Evolutionary conservation across 2,888 invertebrate species (phyloP).

Genomic region (Mythimna ferrago): DNA sequence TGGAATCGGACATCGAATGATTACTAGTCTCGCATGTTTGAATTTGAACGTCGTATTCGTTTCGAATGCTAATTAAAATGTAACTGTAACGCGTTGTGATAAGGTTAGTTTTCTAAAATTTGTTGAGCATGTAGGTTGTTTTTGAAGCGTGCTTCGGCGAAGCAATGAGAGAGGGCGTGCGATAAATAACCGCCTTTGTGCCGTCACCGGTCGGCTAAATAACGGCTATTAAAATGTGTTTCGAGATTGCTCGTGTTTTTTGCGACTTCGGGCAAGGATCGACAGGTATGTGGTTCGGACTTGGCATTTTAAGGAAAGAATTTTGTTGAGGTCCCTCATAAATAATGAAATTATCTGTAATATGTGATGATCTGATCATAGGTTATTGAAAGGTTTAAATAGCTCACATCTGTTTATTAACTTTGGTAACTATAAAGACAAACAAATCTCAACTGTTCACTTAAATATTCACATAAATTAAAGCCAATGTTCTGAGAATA

Average conservation of each 20-base stretch:
- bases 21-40: slow-evolving; percentile 86
- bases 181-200: slow-evolving; percentile 90
- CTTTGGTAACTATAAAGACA: no score
- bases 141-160: slow-evolving; percentile 79
- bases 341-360: slow-evolving; percentile 55
- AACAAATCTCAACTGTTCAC: neutral
- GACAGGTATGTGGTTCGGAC: slow-evolving; percentile 76
- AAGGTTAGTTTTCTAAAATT: slow-evolving; percentile 76
- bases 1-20: slow-evolving; percentile 88
- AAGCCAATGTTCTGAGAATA: slow-evolving; percentile 25
- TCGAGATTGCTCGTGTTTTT: slow-evolving; percentile 86
- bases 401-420: neutral
- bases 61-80: slow-evolving; percentile 70
- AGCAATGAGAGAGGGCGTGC: slow-evolving; percentile 91
- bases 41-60: slow-evolving; percentile 82
- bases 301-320: slow-evolving; percentile 59
- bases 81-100: slow-evolving; percentile 72
- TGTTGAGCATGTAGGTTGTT: slow-evolving; percentile 79
- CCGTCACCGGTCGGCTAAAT: slow-evolving; percentile 89
- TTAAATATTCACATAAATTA: slow-evolving; percentile 20
- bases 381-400: slow-evolving; percentile 42
- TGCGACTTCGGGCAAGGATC: slow-evolving; percentile 74
- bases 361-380: slow-evolving; percentile 38
- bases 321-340: slow-evolving; percentile 50
- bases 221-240: slow-evolving; percentile 89